Conservation (phyloP, 2,888 invertebrate genomes). For the Ophraella communa region DNA sequence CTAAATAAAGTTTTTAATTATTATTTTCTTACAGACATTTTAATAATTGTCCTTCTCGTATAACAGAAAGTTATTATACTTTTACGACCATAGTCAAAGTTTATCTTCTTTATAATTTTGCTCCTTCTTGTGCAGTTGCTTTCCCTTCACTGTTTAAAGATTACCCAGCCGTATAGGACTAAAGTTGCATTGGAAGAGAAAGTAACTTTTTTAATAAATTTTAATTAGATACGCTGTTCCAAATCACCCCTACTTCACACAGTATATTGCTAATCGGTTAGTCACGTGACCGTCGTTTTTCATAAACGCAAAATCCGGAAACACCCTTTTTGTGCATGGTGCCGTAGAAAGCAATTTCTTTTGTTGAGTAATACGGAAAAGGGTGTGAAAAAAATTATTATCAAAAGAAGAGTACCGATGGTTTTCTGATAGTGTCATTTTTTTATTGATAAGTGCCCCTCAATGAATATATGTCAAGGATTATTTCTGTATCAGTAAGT, state of each 20-base stretch:
- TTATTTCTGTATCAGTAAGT: not conserved
- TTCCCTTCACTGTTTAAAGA: not conserved
- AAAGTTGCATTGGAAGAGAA: conserved; percentile 26
- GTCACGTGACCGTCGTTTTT: conserved; percentile 45
- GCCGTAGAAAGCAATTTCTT: conserved; percentile 6
- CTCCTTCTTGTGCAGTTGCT: not conserved
- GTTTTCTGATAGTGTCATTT: not conserved
- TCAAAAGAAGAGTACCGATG: not conserved
- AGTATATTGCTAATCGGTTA: conserved; percentile 35
- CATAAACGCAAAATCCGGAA: conserved; percentile 39
- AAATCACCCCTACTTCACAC: conserved; percentile 29
- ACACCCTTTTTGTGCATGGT: conserved; percentile 39
- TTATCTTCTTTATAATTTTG: too few relatives aligned
- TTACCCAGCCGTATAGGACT: not conserved
- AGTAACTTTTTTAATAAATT: conserved; percentile 48
- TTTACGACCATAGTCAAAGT: too few relatives aligned
- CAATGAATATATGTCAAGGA: not conserved
- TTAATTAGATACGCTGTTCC: conserved; percentile 40
- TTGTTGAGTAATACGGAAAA: not conserved
- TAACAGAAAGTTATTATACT: too few relatives aligned
- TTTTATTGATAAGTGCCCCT: not conserved
- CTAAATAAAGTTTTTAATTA: too few relatives aligned
- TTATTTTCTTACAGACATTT: too few relatives aligned
- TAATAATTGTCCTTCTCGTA: too few relatives aligned
- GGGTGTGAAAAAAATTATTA: not conserved